phyloP scores from a whole-genome alignment of 2,797 vertebrate species.

The Streptopelia turtur region DNA sequence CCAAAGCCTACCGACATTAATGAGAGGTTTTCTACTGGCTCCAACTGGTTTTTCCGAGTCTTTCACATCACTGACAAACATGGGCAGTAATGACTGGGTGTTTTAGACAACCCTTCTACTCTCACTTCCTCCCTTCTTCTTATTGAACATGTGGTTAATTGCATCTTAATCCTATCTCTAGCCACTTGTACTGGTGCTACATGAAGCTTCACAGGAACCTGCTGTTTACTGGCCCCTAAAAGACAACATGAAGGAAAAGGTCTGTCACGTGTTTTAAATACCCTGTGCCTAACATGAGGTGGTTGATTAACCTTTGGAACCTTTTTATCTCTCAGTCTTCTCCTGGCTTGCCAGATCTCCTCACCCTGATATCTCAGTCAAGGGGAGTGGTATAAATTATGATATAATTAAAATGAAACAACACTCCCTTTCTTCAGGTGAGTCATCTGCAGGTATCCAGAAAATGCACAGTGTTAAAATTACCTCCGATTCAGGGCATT shows the following conservation, averaged over 20 bases:
- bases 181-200: neutral
- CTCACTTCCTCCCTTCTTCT: neutral
- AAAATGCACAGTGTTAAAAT: neutral
- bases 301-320: neutral
- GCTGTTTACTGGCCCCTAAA: neutral
- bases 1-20: neutral
- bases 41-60: neutral
- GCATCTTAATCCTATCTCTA: neutral
- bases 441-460: slow-evolving; percentile 26
- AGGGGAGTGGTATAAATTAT: neutral
- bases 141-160: neutral
- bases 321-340: neutral
- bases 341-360: neutral
- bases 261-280: neutral
- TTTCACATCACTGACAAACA: neutral
- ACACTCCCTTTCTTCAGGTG: slow-evolving; percentile 14
- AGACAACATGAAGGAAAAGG: neutral
- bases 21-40: neutral
- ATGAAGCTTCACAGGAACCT: neutral
- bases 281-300: neutral
- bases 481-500: neutral
- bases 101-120: neutral
- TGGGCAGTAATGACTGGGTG: neutral
- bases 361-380: neutral
- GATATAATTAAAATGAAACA: neutral